These are phyloP conservation scores for Meiosimyza decipiens DNA, from an alignment of 2,888 invertebrate genomes.

Conservation along the genomic window DNA sequence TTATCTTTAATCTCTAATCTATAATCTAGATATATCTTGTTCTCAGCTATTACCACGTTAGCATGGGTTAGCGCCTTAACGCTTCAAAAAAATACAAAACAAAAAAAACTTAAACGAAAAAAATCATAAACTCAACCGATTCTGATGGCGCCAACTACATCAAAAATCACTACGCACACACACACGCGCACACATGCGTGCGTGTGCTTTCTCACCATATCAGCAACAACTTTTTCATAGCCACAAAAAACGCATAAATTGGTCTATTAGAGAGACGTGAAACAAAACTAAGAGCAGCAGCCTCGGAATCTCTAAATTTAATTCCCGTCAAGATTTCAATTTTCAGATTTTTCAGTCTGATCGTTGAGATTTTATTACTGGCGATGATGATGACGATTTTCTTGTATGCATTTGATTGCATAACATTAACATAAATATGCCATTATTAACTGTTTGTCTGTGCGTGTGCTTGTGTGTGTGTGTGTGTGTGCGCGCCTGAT, in stretches of 20 bases:
- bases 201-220: slow-evolving; percentile 51
- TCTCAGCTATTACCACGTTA: slow-evolving; percentile 46
- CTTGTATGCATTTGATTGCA: slow-evolving; percentile 62
- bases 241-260: slow-evolving; percentile 44
- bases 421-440: slow-evolving; percentile 62
- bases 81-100: slow-evolving; percentile 43
- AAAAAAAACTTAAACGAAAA: neutral
- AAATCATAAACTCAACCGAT: neutral
- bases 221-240: slow-evolving; percentile 43
- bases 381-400: slow-evolving; percentile 53
- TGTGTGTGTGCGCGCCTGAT: slow-evolving; percentile 9
- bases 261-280: slow-evolving; percentile 40
- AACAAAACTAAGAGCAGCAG: neutral
- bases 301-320: neutral
- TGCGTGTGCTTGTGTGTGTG: slow-evolving; percentile 8
- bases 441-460: slow-evolving; percentile 51
- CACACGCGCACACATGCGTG: slow-evolving; percentile 38
- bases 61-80: slow-evolving; percentile 41
- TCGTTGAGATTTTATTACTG: slow-evolving; percentile 28
- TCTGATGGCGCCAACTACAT: slow-evolving; percentile 55
- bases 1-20: slow-evolving; percentile 4
- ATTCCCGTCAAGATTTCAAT: slow-evolving; percentile 16
- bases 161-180: slow-evolving; percentile 30
- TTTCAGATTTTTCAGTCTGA: neutral
- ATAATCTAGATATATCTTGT: slow-evolving; percentile 33